Conservation (phyloP, 2,888 invertebrate species). For the Eucriotettix oculatus region DNA sequence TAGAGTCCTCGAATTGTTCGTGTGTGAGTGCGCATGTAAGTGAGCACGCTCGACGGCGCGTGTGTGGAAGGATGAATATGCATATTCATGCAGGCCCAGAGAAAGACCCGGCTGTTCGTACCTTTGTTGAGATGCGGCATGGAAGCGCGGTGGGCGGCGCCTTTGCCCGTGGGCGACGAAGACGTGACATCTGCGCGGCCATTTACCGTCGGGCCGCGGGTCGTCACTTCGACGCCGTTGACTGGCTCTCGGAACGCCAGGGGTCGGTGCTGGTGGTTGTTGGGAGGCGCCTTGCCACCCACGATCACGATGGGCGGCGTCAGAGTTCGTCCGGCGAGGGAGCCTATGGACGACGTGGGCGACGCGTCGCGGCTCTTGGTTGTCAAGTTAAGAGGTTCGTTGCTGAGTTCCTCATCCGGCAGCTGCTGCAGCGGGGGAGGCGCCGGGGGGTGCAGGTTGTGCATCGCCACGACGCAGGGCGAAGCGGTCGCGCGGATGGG, state of each 20-base stretch:
- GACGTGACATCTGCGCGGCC: neutral
- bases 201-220: neutral
- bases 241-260: constrained; percentile 3
- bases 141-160: neutral
- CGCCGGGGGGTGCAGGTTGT: constrained; percentile 5
- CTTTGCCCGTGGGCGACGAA: neutral
- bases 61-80: too few species aligned
- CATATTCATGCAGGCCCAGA: too few species aligned
- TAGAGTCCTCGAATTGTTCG: too few species aligned
- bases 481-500: constrained; percentile 9
- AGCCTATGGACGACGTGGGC: constrained; percentile 22
- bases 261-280: constrained; percentile 1
- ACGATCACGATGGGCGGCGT: constrained; percentile 8
- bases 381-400: constrained; percentile 25
- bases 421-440: constrained; percentile 7
- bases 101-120: too few species aligned
- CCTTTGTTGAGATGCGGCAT: too few species aligned
- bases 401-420: constrained; percentile 12
- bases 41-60: too few species aligned
- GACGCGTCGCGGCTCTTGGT: constrained; percentile 23
- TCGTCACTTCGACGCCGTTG: constrained; percentile 7
- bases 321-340: constrained; percentile 5
- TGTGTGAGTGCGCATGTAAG: too few species aligned
- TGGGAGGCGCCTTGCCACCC: neutral
- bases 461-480: constrained; percentile 9